Base-by-base conservation (phyloP, 2,888 invertebrate genomes). In the Drosophila yooni region DNA sequence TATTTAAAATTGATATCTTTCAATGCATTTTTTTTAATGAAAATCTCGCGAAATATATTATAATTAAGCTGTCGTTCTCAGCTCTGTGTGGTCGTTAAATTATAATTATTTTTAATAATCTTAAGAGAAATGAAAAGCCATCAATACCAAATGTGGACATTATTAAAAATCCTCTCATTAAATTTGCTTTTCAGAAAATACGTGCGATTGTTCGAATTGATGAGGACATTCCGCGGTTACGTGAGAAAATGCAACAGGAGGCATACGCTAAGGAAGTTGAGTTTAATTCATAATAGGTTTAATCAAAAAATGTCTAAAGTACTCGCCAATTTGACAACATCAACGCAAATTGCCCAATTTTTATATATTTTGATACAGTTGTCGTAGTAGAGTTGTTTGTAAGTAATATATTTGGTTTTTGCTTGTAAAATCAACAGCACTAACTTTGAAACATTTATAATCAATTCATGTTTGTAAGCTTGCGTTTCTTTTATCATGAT, bases 181-280 rank as follows among this genome's bases (percentile, higher is more conserved):
- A 31, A 8, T 38, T 36, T 29, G 51, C 90, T 90, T 94, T 94
- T 0, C 94, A 98, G 98, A 97, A 97, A 96, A 96, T 97, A 93
- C 95, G 97, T 91, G 94, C 95, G 74, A 95, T 98, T 85, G 96
- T 98, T 53, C 95, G 97, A 92, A 98, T 98, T 93, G 97, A 97
- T 53, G 97, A 98, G 85, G 96, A 97, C 85, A 95, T 98, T 2
- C 95, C 96, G 67, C 93, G 95, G 60, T 94, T 98, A 63, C 95
- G 97, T 83, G 95, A 95, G 76, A 97, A 97, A 94, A 97, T 97
- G 96, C 95, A 95, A 79, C 94, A 94, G 3, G 95, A 95, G 76
- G 91, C 92, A 21, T 86, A 83, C 60, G 79, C 83, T 33, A 92
- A 92, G 81, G 85, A 91, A 66, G 76, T 86, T 64, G 88, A 91